Evolutionary conservation across 2,797 vertebrate genomes (phyloP), one percentile per base, ranked within the genome.

Genomic region (Lagodon rhomboides): DNA sequence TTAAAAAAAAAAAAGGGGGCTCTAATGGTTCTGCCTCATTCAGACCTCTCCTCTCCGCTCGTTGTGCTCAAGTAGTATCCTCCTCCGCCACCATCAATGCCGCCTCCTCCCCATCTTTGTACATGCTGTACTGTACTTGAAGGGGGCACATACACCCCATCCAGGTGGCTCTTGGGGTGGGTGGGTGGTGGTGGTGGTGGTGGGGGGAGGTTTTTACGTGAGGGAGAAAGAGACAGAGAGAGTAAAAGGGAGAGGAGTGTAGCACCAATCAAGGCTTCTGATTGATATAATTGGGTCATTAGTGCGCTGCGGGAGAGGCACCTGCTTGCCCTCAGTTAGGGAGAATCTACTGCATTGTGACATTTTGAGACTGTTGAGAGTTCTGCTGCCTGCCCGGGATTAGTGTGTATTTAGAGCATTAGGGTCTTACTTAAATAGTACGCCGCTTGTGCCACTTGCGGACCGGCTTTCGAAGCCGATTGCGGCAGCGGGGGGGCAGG

Each of bases 281-380:
- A 95, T 95, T 95, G 93, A 94, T 95, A 95, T 95, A 95, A 95
- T 95, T 95, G 94, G 93, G 94, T 95, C 93, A 93, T 95, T 95
- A 95, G 91, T 89, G 89, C 93, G 88, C 94, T 76, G 91, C 89
- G 93, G 94, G 94, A 94, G 92, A 92, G 90, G 91, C 92, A 95
- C 92, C 91, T 94, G 92, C 92, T 84, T 83, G 91, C 84, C 92
- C 91, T 92, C 91, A 67, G 89, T 91, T 85, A 89, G 87, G 87
- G 80, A 92, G 89, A 89, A 92, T 90, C 93, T 90, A 85, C 93
- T 82, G 92, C 91, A 89, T 92, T 92, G 92, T 93, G 93, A 93
- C 92, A 92, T 93, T 93, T 89, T 74, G 79, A 89, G 90, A 90
- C 91, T 84, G 91, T 71, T 46, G 90, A 91, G 90, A 90, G 87